Evolutionary conservation across 2,113 vertebrate species (phyloP).

Genomic region (Chlamydotis undulata): DNA sequence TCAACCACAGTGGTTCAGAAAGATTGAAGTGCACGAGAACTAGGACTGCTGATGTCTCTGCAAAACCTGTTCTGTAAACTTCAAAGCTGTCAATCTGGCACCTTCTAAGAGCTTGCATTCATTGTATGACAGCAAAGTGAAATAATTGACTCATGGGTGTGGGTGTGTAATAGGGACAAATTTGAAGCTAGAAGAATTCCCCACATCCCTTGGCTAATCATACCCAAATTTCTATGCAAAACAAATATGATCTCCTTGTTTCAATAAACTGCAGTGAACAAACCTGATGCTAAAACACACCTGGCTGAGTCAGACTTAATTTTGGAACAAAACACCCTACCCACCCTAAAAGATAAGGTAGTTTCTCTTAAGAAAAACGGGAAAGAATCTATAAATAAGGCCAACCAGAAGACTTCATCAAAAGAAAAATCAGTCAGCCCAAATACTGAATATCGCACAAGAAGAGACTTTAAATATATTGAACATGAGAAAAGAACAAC

Average conservation of each 20-base stretch:
- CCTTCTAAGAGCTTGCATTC: conserved; percentile 11
- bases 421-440: neutral
- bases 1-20: neutral
- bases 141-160: conserved; percentile 1
- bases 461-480: neutral
- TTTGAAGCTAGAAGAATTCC: conserved; percentile 32
- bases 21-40: neutral
- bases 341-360: conserved; percentile 13
- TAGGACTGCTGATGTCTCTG: neutral
- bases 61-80: conserved; percentile 28
- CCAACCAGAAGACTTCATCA: neutral
- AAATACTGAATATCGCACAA: neutral
- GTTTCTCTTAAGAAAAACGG: conserved; percentile 32
- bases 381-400: neutral
- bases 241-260: neutral
- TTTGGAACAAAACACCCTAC: conserved; percentile 33
- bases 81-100: conserved; percentile 41
- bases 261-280: conserved; percentile 8
- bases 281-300: conserved; percentile 34
- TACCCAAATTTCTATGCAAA: conserved; percentile 32
- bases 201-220: conserved; percentile 13
- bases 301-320: conserved; percentile 43
- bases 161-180: conserved; percentile 20
- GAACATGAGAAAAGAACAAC: neutral
- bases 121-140: conserved; percentile 19